These are phyloP conservation scores for Eudorcas thomsonii DNA, from an alignment of 2,113 vertebrate species.

Conservation along the genomic window DNA sequence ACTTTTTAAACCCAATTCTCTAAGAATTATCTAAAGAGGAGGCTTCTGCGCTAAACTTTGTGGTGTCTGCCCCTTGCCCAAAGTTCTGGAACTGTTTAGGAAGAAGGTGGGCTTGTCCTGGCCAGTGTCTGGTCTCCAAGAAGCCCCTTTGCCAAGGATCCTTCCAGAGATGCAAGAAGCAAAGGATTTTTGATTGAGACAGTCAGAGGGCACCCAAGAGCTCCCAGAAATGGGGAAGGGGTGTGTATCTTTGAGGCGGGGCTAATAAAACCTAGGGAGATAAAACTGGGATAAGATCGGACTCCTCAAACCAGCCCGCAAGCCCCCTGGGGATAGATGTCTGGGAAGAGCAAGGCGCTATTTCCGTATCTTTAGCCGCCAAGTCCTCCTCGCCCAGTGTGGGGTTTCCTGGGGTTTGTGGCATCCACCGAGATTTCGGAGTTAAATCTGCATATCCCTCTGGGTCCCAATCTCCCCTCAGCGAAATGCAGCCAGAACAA, in stretches of 20 bases:
- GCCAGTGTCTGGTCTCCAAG: not conserved
- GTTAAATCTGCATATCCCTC: constrained; percentile 59
- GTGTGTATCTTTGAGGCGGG: not conserved
- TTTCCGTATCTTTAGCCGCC: not conserved
- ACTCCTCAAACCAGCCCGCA: not conserved
- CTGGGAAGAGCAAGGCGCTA: not conserved
- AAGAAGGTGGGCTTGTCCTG: not conserved
- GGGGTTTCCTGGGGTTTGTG: constrained; percentile 54
- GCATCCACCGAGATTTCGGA: constrained; percentile 31
- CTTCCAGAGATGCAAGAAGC: not conserved
- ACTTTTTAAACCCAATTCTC: not conserved
- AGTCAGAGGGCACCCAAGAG: not conserved
- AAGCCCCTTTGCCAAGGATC: not conserved
- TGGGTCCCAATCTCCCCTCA: constrained; percentile 60
- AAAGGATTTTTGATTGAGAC: not conserved
- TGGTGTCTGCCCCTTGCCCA: not conserved
- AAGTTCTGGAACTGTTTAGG: not conserved
- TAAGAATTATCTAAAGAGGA: not conserved
- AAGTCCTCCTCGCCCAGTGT: not conserved
- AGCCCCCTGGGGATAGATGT: not conserved
- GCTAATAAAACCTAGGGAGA: not conserved
- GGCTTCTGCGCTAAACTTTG: not conserved
- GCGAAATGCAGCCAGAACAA: constrained; percentile 64
- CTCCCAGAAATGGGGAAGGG: not conserved
- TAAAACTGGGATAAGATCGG: not conserved